These are phyloP conservation scores for Xestia rhomboidea DNA, from an alignment of 2,888 invertebrate species.

Conservation along the genomic window DNA sequence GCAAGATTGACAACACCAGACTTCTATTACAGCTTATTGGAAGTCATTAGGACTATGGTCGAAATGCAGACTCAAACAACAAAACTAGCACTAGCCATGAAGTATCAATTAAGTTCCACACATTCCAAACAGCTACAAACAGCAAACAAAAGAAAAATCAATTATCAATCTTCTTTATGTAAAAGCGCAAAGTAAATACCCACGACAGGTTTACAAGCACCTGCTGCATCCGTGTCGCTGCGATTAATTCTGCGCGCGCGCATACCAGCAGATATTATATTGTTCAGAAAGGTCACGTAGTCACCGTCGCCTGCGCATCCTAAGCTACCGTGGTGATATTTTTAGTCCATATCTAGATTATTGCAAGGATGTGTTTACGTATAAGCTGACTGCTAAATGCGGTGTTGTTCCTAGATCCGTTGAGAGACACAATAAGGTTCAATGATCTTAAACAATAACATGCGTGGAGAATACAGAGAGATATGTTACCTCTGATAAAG, in stretches of 20 bases:
- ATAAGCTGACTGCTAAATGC: conserved; percentile 55
- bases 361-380: conserved; percentile 54
- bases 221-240: conserved; percentile 56
- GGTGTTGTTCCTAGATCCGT: conserved; percentile 37
- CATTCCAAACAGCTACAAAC: background rate
- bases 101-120: too few species aligned
- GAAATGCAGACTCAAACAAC: too few species aligned
- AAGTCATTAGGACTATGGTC: too few species aligned
- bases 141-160: conserved; percentile 26
- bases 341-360: conserved; percentile 65
- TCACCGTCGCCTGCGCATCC: conserved; percentile 21
- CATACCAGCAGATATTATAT: conserved; percentile 60
- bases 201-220: conserved; percentile 22
- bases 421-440: conserved; percentile 52
- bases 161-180: conserved; percentile 1
- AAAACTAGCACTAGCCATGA: too few species aligned
- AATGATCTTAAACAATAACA: conserved; percentile 48
- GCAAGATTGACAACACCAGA: too few species aligned
- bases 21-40: too few species aligned
- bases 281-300: conserved; percentile 65
- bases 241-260: conserved; percentile 63
- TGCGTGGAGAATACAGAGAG: conserved; percentile 1
- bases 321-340: conserved; percentile 47
- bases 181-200: conserved; percentile 17
- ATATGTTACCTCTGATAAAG: conserved; percentile 17